Base-by-base conservation (phyloP, 2,888 invertebrate genomes). In the Theristus sp. region DNA sequence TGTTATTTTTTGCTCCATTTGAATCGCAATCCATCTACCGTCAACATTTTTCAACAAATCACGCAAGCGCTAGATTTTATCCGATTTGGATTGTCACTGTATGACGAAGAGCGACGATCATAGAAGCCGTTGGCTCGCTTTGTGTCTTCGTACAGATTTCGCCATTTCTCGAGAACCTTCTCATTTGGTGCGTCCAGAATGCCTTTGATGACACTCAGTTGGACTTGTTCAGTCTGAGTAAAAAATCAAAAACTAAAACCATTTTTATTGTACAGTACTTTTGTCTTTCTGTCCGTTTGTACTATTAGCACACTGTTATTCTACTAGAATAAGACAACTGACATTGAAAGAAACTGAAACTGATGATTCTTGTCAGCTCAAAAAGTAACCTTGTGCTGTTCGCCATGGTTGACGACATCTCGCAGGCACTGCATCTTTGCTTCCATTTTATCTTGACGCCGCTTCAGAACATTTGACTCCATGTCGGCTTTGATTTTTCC, bases 391-490 rank as follows among this genome's bases (percentile, higher is more conserved):
- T 68, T 65, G 61, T 71, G 67, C 57, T 70, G 63, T 30, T 70
- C 69, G 0, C 72, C 71, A n/a, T 66, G 60, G n/a, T 67, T 69
- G 27, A 73, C 66, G 68, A 74, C 67, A 60, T 67, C 65, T 31
- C 64, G 66, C 67, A 74, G 67, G 58, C 67, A 68, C 26, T 63
- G 61, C 68, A 73, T 59, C 68, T 71, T 74, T 46, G 63, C 59
- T 60, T 73, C 72, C 63, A 71, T 64, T 57, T 67, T 71, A 59
- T 70, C 68, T 46, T 70, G 69, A 54, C 70, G 58, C 60, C 73
- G 73, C 61, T 65, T 67, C 65, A 59, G 56, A 27, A 63, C 60
- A 22, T 46, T 1, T 20, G 52, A 27, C 31, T 63, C 57, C 57
- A 63, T 57, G 25, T 57, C 10, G 25, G 46, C 17, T 25, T 30